Evolutionary conservation across 2,888 invertebrate species (phyloP).

Genomic region (Hedychridium roseum): DNA sequence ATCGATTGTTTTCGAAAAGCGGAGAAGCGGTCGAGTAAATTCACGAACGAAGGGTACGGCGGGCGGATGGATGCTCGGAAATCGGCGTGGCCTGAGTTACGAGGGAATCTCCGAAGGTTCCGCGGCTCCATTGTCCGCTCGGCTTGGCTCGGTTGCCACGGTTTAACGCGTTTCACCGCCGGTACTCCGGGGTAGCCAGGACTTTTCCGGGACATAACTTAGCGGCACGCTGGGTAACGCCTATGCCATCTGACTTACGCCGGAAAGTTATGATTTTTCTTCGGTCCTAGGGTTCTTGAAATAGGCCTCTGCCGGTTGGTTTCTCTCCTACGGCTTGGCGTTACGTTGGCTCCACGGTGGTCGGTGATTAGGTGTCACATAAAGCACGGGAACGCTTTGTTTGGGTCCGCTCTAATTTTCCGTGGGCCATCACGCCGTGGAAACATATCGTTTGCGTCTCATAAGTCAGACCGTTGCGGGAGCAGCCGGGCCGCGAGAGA

Average conservation of each 20-base stretch:
- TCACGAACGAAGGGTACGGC: too few species aligned
- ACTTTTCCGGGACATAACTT: constrained; percentile 50
- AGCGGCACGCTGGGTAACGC: constrained; percentile 33
- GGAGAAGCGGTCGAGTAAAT: too few species aligned
- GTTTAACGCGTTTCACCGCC: constrained; percentile 31
- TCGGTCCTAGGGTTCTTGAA: constrained; percentile 10
- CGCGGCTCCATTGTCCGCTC: constrained; percentile 26
- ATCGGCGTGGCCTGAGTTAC: constrained; percentile 31
- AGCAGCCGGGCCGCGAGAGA: too few species aligned
- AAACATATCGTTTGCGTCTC: constrained; percentile 42
- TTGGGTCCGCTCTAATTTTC: constrained; percentile 41
- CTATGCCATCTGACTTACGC: constrained; percentile 46
- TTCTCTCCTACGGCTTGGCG: constrained; percentile 7
- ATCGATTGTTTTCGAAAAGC: too few species aligned
- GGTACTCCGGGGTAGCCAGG: constrained; percentile 22
- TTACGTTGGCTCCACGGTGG: constrained; percentile 13
- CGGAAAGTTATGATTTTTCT: constrained; percentile 38
- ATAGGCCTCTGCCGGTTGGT: constrained; percentile 21
- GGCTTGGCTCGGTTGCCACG: constrained; percentile 31
- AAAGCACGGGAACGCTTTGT: constrained; percentile 51
- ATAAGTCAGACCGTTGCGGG: constrained; percentile 30
- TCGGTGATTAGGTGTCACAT: constrained; percentile 55
- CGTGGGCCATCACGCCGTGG: constrained; percentile 21
- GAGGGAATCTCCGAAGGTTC: constrained; percentile 19
- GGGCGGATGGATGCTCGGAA: too few species aligned